A percentile compares a stretch with the other conserved stretches of the same genome.
These are phyloP conservation scores for Rhagonycha lutea DNA, from an alignment of 2,888 invertebrate species.

Conservation along the genomic window DNA sequence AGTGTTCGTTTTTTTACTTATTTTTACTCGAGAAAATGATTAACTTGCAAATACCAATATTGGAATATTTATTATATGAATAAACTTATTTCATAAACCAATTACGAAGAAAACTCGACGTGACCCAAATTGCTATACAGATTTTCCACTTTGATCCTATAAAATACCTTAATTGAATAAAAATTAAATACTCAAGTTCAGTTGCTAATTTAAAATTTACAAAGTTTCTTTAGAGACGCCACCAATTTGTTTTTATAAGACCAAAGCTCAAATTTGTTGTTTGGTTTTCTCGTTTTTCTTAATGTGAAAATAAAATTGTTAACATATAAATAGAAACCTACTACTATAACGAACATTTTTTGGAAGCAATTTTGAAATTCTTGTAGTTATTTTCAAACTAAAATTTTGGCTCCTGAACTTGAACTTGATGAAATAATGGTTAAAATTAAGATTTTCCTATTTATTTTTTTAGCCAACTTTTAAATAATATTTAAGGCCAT, in stretches of 20 bases:
- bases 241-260: background rate
- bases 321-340: background rate
- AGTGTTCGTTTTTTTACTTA: slow-evolving; percentile 8
- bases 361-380: background rate
- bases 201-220: background rate
- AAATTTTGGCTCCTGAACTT: background rate
- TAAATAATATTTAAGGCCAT: background rate
- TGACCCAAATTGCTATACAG: slow-evolving; percentile 16
- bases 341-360: background rate
- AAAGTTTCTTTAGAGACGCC: background rate
- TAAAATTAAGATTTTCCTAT: background rate
- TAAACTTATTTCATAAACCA: slow-evolving; percentile 24
- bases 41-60: background rate
- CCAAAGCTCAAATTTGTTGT: background rate
- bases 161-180: background rate
- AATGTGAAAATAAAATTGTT: background rate
- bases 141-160: slow-evolving; percentile 1
- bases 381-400: background rate
- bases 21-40: background rate
- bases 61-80: slow-evolving; percentile 8
- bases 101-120: slow-evolving; percentile 13
- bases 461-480: background rate
- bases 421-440: background rate
- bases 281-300: background rate
- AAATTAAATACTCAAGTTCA: background rate